Evolutionary conservation across 2,888 invertebrate genomes (phyloP), one percentile per base, ranked within the genome.

Genomic region (Cryptus armator): DNA sequence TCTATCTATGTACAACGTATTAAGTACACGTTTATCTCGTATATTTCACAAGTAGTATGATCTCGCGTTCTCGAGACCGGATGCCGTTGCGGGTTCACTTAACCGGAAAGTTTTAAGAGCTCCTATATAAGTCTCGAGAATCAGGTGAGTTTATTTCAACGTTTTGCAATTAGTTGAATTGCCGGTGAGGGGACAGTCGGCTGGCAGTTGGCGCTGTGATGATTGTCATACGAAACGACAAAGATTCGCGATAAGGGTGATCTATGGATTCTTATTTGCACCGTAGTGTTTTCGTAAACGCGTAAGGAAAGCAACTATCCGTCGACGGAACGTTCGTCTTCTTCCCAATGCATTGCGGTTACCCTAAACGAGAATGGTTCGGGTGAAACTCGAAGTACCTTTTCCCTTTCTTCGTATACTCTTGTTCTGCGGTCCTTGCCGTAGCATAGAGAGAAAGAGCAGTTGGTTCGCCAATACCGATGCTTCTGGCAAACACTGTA

Each of bases 21-120:
- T 37, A 9, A 37, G 37, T 24, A 24, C 24, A 59, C 16, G 62
- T 16, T 6, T 7, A 43, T 56, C 44, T 44, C 9, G 62, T 16
- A 29, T 37, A 48, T 56, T 19, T 24, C 64, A 14, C 1, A 29
- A 48, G 14, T 48, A 10, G 9, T 9, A 10, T 9, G 37, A 19
- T 81, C 37, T 46, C 46, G 24, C 12, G 62, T 67, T 43, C 19
- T 48, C 51, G 16, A 71, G 62, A 77, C 77, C 68, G 74, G 84
- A 74, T 59, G 74, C 64, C 62, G 62, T 62, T 62, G 62, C 70
- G 53, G 77, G 74, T 66, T 82, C 53, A 70, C 66, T 75, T 56
- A 75, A 67, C 78, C 85, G 85, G 81, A 85, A 82, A 79, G 53
- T 66, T 62, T 32, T n/a, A 51, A 70, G 64, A 64, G 53, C 43